phyloP scores from a whole-genome alignment of 2,797 vertebrate genomes.

The Amblyopsis hoosieri region DNA sequence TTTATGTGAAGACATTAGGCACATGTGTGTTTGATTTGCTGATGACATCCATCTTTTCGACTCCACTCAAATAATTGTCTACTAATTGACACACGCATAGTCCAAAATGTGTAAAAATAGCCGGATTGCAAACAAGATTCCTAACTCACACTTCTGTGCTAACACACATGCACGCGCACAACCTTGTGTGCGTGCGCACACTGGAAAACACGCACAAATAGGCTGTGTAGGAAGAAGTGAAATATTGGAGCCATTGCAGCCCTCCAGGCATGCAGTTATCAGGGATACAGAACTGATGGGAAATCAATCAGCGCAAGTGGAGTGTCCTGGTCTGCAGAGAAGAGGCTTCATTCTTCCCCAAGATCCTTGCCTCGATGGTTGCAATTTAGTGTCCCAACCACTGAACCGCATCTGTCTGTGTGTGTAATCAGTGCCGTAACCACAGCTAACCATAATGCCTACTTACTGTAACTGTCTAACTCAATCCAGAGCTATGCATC shows the following conservation, averaged over 20 bases:
- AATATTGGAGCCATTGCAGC: conserved; percentile 69
- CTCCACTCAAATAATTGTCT: too few relatives aligned
- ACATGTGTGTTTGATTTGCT: too few relatives aligned
- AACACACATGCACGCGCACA: conserved; percentile 16
- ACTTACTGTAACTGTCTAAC: not conserved
- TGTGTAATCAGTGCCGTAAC: conserved; percentile 1
- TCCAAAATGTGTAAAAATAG: too few relatives aligned
- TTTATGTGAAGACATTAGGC: too few relatives aligned
- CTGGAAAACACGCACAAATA: conserved; percentile 38
- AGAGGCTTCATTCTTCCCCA: conserved; percentile 39
- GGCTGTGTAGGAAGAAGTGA: conserved; percentile 50
- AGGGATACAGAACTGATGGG: conserved; percentile 72
- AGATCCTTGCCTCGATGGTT: conserved; percentile 33
- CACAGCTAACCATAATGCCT: not conserved
- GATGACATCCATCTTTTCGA: too few relatives aligned
- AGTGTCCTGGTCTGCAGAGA: conserved; percentile 54
- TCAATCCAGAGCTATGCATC: not conserved
- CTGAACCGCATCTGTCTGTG: not conserved
- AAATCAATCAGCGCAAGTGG: conserved; percentile 79
- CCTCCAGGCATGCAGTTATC: conserved; percentile 74
- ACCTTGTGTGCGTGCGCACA: conserved; percentile 11
- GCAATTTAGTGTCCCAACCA: conserved; percentile 9
- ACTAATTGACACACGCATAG: too few relatives aligned
- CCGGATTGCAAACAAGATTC: too few relatives aligned
- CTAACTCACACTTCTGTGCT: conserved; percentile 5